Conservation (phyloP, 2,888 invertebrate species). For the Kuschelorhynchus macadamiae region DNA sequence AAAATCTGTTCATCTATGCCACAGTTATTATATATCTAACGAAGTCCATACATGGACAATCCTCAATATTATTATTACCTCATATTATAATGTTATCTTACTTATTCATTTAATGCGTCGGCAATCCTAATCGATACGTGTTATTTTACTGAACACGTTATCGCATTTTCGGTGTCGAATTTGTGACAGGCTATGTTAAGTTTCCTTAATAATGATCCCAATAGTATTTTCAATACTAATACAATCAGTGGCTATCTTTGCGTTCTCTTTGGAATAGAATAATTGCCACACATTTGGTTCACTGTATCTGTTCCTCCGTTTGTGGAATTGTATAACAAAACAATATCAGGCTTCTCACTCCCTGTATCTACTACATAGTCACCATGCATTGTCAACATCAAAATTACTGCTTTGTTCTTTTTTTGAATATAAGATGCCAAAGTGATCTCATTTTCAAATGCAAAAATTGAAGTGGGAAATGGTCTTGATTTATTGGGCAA, state of each 20-base stretch:
- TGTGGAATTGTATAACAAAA: background rate
- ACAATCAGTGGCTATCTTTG: background rate
- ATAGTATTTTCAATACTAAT: no score
- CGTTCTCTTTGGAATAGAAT: background rate
- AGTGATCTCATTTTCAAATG: slow-evolving; percentile 50
- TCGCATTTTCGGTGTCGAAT: no score
- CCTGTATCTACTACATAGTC: background rate
- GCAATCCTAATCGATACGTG: no score
- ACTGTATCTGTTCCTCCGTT: background rate
- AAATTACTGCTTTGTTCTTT: slow-evolving; percentile 4
- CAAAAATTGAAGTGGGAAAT: slow-evolving; percentile 39
- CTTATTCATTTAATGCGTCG: no score
- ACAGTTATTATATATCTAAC: no score
- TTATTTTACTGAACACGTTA: no score
- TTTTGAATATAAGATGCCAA: slow-evolving; percentile 45
- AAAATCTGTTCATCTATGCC: no score
- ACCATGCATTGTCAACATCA: background rate
- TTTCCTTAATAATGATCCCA: no score
- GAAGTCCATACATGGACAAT: no score
- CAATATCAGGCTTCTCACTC: background rate
- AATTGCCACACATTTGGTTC: background rate
- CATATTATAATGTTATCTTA: no score
- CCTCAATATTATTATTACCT: no score
- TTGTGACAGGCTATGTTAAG: no score
- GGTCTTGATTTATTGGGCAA: slow-evolving; percentile 23